Conservation (phyloP, 2,113 vertebrate species). For the Pungitius pungitius region DNA sequence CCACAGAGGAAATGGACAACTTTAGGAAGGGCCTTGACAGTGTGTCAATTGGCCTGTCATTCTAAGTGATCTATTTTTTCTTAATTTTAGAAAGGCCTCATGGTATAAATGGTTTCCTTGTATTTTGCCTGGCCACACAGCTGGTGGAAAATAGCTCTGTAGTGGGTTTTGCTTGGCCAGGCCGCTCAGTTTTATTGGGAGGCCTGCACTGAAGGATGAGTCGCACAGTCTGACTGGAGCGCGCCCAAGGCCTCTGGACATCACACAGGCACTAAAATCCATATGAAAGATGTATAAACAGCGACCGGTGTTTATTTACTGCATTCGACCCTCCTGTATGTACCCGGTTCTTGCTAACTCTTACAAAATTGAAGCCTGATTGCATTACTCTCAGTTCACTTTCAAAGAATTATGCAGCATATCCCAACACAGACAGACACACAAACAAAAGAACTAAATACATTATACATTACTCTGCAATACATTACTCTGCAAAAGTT, state of each 20-base stretch:
- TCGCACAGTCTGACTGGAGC: constrained; percentile 69
- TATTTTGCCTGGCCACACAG: constrained; percentile 84
- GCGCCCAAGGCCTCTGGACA: constrained; percentile 67
- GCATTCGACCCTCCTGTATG: constrained; percentile 55
- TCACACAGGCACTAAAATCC: constrained; percentile 72
- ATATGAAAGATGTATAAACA: constrained; percentile 75
- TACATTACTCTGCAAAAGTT: constrained; percentile 15
- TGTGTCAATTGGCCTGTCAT: constrained; percentile 71
- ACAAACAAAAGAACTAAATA: neutral
- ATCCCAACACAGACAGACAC: too few relatives aligned
- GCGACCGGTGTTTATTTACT: constrained; percentile 70
- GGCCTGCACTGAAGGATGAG: constrained; percentile 82
- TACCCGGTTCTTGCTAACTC: constrained; percentile 16
- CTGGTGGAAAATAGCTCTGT: constrained; percentile 84
- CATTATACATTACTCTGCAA: too few relatives aligned
- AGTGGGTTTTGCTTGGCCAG: constrained; percentile 80
- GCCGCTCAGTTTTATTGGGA: constrained; percentile 86
- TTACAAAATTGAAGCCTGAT: too few relatives aligned
- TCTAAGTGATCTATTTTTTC: constrained; percentile 67
- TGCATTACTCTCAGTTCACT: constrained; percentile 29
- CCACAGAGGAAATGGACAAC: constrained; percentile 60
- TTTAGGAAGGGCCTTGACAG: constrained; percentile 68
- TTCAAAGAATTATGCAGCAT: constrained; percentile 22
- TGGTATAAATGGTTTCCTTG: constrained; percentile 74
- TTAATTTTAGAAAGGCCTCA: constrained; percentile 62